Conservation (phyloP, 2,113 vertebrate genomes). For the Perca fluviatilis region DNA sequence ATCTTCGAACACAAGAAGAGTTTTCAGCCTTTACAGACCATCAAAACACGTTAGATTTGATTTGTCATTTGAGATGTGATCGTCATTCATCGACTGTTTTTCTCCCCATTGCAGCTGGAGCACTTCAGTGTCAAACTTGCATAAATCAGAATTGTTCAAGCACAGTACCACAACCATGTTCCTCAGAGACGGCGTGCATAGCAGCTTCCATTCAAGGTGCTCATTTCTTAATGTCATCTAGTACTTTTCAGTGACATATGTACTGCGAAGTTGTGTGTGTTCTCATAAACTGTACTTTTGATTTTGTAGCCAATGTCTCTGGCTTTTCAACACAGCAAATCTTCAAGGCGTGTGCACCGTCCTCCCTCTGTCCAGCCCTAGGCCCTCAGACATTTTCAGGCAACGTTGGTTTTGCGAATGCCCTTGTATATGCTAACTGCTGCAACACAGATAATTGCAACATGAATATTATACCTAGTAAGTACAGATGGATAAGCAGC, state of each 20-base stretch:
- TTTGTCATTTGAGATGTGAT: neutral
- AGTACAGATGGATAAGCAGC: neutral
- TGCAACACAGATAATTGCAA: conserved; percentile 10
- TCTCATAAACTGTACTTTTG: too few relatives aligned
- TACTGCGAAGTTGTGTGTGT: too few relatives aligned
- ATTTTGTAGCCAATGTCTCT: too few relatives aligned
- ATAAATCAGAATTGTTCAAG: neutral
- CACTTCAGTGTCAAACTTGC: conserved; percentile 19
- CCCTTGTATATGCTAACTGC: neutral
- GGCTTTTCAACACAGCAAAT: too few relatives aligned
- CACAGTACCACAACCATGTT: accelerated
- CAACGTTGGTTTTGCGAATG: neutral
- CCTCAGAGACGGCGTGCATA: conserved; percentile 1
- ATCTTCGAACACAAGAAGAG: too few relatives aligned
- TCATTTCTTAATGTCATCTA: neutral
- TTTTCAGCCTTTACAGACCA: too few relatives aligned
- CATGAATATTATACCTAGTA: neutral
- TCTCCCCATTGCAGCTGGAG: conserved; percentile 13
- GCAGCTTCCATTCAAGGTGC: conserved; percentile 14
- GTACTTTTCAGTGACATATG: neutral
- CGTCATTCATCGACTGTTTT: neutral
- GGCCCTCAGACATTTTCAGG: neutral
- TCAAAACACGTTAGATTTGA: too few relatives aligned
- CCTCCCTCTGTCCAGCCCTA: neutral
- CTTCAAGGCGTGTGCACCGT: neutral